phyloP scores from a whole-genome alignment of 1,140 invertebrate species.

The Euglossa dilemma region DNA sequence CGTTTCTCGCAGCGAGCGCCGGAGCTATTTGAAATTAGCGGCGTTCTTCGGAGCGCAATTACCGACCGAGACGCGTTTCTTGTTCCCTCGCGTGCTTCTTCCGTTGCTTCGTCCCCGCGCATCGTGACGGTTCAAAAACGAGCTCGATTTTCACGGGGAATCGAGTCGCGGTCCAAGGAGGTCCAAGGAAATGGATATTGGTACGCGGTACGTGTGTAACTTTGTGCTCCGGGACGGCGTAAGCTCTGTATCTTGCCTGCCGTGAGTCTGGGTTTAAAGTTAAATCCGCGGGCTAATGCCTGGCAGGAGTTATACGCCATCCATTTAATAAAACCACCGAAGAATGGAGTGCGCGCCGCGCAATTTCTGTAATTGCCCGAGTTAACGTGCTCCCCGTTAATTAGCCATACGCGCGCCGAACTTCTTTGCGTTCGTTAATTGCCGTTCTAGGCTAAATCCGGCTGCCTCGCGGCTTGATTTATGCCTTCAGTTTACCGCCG shows the following conservation, averaged over 20 bases:
- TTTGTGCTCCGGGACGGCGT: slow-evolving; percentile 43
- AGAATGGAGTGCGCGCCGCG: slow-evolving; percentile 8
- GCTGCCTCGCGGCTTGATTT: neutral
- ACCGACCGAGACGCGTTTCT: neutral
- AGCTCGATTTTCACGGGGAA: neutral
- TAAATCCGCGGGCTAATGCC: slow-evolving; percentile 58
- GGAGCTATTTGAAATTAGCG: slow-evolving; percentile 4
- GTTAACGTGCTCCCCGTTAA: slow-evolving; percentile 20
- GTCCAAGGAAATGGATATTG: slow-evolving; percentile 61
- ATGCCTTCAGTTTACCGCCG: neutral
- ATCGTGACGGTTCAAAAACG: neutral
- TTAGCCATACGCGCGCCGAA: slow-evolving; percentile 1
- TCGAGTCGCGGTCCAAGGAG: slow-evolving; percentile 1
- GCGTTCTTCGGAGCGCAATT: neutral
- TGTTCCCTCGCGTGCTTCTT: slow-evolving; percentile 22
- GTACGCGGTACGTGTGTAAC: slow-evolving; percentile 58
- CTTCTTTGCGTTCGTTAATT: slow-evolving; percentile 33
- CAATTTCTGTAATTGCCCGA: slow-evolving; percentile 41
- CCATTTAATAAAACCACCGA: slow-evolving; percentile 52
- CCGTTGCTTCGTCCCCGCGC: neutral
- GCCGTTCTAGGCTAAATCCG: neutral
- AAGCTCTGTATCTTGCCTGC: slow-evolving; percentile 57
- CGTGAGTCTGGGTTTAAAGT: slow-evolving; percentile 59
- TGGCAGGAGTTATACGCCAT: slow-evolving; percentile 18
- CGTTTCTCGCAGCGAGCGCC: neutral